Percentiles rank a stretch among this genome's conserved stretches.
Evolutionary conservation across 2,113 vertebrate species (phyloP).

Genomic region (Dicerorhinus sumatrensis): DNA sequence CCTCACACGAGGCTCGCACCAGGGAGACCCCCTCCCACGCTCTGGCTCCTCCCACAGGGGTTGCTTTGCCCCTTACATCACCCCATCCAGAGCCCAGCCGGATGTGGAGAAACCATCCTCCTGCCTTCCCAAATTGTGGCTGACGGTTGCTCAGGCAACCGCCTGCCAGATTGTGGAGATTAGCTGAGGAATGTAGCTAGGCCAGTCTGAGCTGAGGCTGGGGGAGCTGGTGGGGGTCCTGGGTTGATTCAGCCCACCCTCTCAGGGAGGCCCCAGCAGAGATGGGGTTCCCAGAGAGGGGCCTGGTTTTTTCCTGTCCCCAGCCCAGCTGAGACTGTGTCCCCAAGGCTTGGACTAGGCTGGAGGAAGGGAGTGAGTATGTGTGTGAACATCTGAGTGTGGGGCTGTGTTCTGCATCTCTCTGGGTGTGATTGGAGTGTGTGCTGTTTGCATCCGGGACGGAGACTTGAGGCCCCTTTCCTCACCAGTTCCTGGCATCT

Average conservation of each 20-base stretch:
- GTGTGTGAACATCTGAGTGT: not conserved
- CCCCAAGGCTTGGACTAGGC: not conserved
- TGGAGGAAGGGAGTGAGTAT: not conserved
- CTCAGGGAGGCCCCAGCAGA: not conserved
- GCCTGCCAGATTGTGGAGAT: slow-evolving; percentile 81
- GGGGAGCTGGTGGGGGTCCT: slow-evolving; percentile 64
- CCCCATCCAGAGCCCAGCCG: slow-evolving; percentile 36
- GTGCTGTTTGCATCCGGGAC: not conserved
- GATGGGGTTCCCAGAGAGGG: not conserved
- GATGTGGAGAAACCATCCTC: slow-evolving; percentile 74
- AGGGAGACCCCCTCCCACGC: not conserved
- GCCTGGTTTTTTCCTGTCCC: not conserved
- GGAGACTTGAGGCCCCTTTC: not conserved
- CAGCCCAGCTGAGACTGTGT: not conserved
- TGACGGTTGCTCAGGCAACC: slow-evolving; percentile 80
- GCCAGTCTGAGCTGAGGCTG: slow-evolving; percentile 71
- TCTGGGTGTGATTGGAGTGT: not conserved
- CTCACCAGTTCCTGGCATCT: not conserved
- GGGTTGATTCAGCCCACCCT: slow-evolving; percentile 28
- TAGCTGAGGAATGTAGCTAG: slow-evolving; percentile 82
- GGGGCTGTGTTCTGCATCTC: not conserved
- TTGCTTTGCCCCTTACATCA: slow-evolving; percentile 16
- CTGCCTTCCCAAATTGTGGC: slow-evolving; percentile 78
- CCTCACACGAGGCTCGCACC: not conserved
- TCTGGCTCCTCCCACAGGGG: not conserved